phyloP scores from a whole-genome alignment of 2,797 vertebrate species.

The Rousettus madagascariensis region DNA sequence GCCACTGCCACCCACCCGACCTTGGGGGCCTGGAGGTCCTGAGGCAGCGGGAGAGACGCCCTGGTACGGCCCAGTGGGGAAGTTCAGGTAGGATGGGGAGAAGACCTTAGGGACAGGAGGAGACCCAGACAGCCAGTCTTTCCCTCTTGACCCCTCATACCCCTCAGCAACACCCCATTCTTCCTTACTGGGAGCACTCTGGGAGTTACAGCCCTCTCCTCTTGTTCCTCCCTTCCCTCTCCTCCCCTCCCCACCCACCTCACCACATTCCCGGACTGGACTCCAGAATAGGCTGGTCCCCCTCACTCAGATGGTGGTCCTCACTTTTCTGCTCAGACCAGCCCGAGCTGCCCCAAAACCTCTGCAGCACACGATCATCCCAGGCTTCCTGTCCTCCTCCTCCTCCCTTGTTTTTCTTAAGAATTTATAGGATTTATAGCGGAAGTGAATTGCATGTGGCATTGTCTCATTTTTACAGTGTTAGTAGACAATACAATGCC shows the following conservation, averaged over 20 bases:
- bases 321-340: background rate
- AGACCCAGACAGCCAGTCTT: background rate
- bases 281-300: background rate
- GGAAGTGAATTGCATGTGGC: background rate
- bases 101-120: background rate
- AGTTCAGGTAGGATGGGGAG: constrained; percentile 24
- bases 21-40: constrained; percentile 61
- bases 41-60: constrained; percentile 57
- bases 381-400: background rate
- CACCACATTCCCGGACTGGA: background rate
- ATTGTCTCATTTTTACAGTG: background rate
- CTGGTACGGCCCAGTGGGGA: background rate
- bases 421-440: background rate
- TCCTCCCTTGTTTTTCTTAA: background rate
- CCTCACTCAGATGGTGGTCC: background rate
- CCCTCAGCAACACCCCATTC: no score
- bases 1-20: constrained; percentile 68
- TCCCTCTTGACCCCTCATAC: accelerated
- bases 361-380: background rate
- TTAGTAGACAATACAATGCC: background rate
- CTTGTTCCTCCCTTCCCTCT: background rate
- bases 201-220: background rate
- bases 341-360: background rate
- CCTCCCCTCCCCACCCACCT: background rate
- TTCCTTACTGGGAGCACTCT: background rate